Base-by-base conservation (phyloP, 2,888 invertebrate species). In the Spatulosminthurus flaviceps region DNA sequence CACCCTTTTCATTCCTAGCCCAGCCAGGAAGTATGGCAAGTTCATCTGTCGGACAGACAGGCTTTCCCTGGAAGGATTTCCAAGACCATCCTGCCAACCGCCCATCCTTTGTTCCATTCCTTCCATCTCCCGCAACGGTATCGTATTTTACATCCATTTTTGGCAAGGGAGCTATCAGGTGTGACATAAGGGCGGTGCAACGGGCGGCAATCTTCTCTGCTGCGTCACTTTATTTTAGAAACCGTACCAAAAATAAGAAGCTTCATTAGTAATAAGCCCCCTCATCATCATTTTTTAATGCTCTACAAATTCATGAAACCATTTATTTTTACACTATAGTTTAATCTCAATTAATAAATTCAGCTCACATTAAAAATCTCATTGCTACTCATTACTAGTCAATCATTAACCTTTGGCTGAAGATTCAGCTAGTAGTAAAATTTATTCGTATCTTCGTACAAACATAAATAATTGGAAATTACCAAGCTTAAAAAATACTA, bases 41-140 rank as follows among this genome's bases (percentile, higher is more conserved):
- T 71, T 85, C 85, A 60, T 84, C 83, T 1, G 85, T 85, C 73
- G 83, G 83, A 78, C 85, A 85, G 1, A 84, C 83, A 78, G 85
- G 85, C 34, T 81, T 83, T n/a, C 85, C 85, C 16, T 81, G 51
- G 78, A 82, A 85, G 26, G 70, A 81, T 69, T 81, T 83, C 85
- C 85, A 85, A 42, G 80, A 80, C 85, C 85, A 85, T 4, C 83
- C 84, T 9, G 73, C 11, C 28, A 77, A 81, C 26, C 81, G 78
- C 61, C 81, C n/a, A 1, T 5, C 28, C 16, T 11, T 26, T n/a
- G 43, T 64, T 22, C 61, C 51, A 64, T 64, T 74, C 43, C 34
- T 60, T 0, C 28, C 69, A 0, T 22, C 61, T 22, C 24, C 70
- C 1, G 1, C 34, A n/a, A 76, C 79, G 28, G 81, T 76, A 42